Base-by-base conservation (phyloP, 2,888 invertebrate species). In the Callosobruchus maculatus region DNA sequence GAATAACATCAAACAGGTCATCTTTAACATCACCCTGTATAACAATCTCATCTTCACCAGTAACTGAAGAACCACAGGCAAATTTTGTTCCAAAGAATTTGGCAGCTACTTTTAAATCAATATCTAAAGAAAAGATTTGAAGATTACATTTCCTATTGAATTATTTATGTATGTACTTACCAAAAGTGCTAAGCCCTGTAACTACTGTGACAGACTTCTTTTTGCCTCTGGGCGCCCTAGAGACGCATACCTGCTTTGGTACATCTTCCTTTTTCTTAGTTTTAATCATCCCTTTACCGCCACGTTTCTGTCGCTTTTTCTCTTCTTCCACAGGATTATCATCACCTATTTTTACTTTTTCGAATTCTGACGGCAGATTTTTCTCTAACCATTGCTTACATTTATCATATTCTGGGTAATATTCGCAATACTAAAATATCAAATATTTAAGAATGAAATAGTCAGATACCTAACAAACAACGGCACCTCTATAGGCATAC, bases 11-110 rank as follows among this genome's bases (percentile, higher is more conserved):
- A 88, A 97, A 97, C 22, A 99, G 89, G 82, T 99, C 99, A 89
- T 99, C 98, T 88, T 99, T 98, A 0, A 99, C 97, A 88, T 99
- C 98, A 73, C 98, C 99, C 88, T 99, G 99, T 85, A 99, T 98
- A 70, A 99, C 99, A 85, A 99, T 99, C 88, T 99, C 99, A 90
- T 99, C 99, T 80, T 98, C 97, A 5, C 97, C 98, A 31, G 98
- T 98, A 0, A 99, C 98, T 13, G 99, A 99, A 7, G 98, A 97
- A n/a, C 99, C 99, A 88, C 99, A 99, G 4, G 99, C 98, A 89
- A 99, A 99, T 88, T 95, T 97, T 74, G 96, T 95, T 68, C 98
- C 97, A 89, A 99, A 99, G 86, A 96, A 97, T 87, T 99, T 99
- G 31, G 98, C 95, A 73, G 99, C 99, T 78, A 96, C 96, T 89